Percentiles rank a stretch among this genome's conserved stretches.
phyloP scores from a whole-genome alignment of 1,140 invertebrate species.

The Heliothis virescens region DNA sequence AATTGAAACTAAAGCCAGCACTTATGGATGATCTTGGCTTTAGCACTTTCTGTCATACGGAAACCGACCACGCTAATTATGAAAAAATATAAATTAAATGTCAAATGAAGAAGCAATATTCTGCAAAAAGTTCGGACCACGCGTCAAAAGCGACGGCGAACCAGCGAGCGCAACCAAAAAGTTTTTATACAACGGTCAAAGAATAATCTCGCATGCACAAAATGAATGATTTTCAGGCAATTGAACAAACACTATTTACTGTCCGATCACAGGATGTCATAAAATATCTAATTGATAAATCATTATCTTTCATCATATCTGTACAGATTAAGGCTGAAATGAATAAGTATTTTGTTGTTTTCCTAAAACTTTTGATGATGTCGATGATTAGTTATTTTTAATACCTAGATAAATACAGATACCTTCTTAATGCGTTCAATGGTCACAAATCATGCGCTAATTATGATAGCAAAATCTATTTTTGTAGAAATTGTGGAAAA shows the following conservation, averaged over 20 bases:
- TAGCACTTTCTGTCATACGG: no score
- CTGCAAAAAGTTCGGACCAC: neutral
- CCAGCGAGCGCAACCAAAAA: neutral
- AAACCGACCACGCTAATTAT: no score
- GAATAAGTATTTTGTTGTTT: neutral
- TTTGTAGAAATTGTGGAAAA: no score
- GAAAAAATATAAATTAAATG: neutral
- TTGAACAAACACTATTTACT: conserved; percentile 29
- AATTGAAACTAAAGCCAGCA: no score
- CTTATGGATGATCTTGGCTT: no score
- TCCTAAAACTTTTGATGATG: neutral
- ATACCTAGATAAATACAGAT: neutral
- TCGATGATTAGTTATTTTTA: neutral
- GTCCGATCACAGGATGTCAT: conserved; percentile 1
- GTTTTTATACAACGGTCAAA: neutral
- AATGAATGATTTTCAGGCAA: conserved; percentile 36
- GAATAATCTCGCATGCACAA: neutral
- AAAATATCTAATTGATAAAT: conserved; percentile 31
- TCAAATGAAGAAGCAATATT: conserved; percentile 1
- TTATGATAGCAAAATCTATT: no score
- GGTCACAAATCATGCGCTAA: neutral
- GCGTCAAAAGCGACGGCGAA: neutral
- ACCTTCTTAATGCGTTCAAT: neutral
- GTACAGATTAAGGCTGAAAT: neutral
- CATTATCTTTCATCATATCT: conserved; percentile 42